Evolutionary conservation across 37 sponge, comb jelly and placozoan genomes (phyloP).

Genomic region (Theonella swinhoei): DNA sequence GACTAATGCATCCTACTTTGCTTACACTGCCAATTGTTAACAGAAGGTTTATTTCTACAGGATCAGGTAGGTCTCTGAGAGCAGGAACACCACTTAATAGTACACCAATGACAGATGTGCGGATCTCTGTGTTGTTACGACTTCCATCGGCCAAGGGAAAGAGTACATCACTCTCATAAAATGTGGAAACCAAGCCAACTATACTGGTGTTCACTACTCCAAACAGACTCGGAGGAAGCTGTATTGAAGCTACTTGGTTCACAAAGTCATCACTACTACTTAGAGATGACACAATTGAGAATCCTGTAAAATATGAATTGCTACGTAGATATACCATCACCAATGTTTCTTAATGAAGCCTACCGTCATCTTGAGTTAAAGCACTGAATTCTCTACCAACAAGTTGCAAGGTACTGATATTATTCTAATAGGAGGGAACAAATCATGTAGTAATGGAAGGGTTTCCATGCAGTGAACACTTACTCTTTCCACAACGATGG

Average conservation of each 20-base stretch:
- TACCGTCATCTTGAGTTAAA: background rate
- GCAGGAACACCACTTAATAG: background rate
- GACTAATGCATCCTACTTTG: too few species aligned
- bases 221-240: constrained; percentile 1
- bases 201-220: background rate
- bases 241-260: background rate
- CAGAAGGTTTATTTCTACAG: background rate
- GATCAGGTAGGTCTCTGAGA: background rate
- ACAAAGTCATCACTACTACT: background rate
- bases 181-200: constrained; percentile 14
- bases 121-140: background rate
- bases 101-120: constrained; percentile 5
- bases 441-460: too few species aligned
- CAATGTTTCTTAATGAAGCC: too few species aligned
- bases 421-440: background rate
- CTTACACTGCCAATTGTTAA: background rate
- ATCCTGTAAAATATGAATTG: too few species aligned
- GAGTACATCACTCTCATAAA: constrained; percentile 7
- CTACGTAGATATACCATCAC: too few species aligned
- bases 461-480: background rate
- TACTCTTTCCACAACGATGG: background rate
- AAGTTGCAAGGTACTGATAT: background rate
- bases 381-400: background rate
- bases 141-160: constrained; percentile 2
- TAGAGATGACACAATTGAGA: too few species aligned